These are phyloP conservation scores for Potorous gilbertii DNA, from an alignment of 2,797 vertebrate species.

Conservation along the genomic window DNA sequence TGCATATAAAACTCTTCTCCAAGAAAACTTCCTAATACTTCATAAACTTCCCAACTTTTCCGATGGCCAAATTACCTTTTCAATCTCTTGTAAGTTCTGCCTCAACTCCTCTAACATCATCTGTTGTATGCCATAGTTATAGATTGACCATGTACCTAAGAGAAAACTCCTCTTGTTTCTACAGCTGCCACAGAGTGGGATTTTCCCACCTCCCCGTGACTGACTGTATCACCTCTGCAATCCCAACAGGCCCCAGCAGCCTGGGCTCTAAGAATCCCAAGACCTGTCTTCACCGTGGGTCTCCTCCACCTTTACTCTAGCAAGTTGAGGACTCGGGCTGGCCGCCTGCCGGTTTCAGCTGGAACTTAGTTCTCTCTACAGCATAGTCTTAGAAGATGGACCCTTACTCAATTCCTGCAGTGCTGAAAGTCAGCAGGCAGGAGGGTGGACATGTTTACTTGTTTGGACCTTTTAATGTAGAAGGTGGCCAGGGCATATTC, in stretches of 20 bases:
- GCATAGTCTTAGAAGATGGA: conserved; percentile 15
- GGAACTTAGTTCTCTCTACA: conserved; percentile 22
- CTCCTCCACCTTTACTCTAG: not conserved
- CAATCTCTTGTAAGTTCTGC: not conserved
- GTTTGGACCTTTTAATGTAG: not conserved
- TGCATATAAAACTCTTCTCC: not conserved
- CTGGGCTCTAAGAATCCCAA: conserved; percentile 40
- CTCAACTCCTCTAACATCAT: conserved; percentile 26
- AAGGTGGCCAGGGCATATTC: conserved; percentile 22
- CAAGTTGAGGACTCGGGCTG: conserved; percentile 19
- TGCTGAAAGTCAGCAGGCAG: not conserved
- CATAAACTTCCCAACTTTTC: not conserved
- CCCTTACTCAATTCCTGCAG: rapidly evolving
- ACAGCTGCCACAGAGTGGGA: conserved; percentile 1
- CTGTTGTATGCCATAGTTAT: conserved; percentile 56
- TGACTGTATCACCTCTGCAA: not conserved
- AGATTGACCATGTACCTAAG: conserved; percentile 53
- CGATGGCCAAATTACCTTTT: not conserved
- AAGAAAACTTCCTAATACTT: not conserved
- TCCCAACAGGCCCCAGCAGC: not conserved
- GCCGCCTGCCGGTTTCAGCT: not conserved
- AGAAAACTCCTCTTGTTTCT: conserved; percentile 32
- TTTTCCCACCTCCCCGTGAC: not conserved
- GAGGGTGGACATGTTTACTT: not conserved
- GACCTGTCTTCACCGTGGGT: not conserved